A percentile compares a stretch with the other conserved stretches of the same genome.
Conservation (phyloP, 64 coral and sea anemone species). For the Montipora sp. region DNA sequence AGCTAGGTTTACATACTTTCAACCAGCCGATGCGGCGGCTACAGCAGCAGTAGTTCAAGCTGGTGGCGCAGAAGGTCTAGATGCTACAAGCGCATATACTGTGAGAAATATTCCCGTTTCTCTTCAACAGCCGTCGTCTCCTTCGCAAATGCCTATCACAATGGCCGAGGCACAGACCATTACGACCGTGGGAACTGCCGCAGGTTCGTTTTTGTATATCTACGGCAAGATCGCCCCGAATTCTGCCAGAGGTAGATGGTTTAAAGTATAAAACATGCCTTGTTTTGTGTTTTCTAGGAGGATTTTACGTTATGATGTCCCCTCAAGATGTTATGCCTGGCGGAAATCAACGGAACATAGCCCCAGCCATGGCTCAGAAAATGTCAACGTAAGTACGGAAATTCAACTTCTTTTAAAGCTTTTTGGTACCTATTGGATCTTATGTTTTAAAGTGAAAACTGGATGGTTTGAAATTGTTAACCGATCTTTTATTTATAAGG, state of each 20-base stretch:
- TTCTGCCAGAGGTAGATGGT: neutral
- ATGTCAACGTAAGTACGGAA: conserved; percentile 76
- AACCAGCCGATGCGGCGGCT: conserved; percentile 71
- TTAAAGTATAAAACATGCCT: conserved; percentile 9
- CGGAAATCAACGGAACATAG: conserved; percentile 92
- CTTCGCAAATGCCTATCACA: conserved; percentile 90
- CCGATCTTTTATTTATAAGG: conserved; percentile 55
- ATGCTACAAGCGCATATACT: conserved; percentile 77
- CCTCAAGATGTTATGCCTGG: conserved; percentile 99
- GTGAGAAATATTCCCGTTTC: conserved; percentile 96
- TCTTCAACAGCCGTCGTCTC: conserved; percentile 88
- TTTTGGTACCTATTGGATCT: neutral
- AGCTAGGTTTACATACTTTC: conserved; percentile 94
- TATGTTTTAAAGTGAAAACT: neutral
- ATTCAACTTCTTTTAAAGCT: neutral
- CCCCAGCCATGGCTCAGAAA: conserved; percentile 85
- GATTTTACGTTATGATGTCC: conserved; percentile 99
- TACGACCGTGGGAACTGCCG: conserved; percentile 86
- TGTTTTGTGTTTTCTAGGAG: conserved; percentile 66
- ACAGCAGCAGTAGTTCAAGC: conserved; percentile 79
- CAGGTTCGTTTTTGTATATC: conserved; percentile 53
- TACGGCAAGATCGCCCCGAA: neutral
- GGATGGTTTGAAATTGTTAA: neutral
- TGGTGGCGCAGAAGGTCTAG: conserved; percentile 65
- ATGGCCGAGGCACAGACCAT: conserved; percentile 92